These are phyloP conservation scores for Crematogaster levior DNA, from an alignment of 2,888 invertebrate genomes.

Conservation along the genomic window DNA sequence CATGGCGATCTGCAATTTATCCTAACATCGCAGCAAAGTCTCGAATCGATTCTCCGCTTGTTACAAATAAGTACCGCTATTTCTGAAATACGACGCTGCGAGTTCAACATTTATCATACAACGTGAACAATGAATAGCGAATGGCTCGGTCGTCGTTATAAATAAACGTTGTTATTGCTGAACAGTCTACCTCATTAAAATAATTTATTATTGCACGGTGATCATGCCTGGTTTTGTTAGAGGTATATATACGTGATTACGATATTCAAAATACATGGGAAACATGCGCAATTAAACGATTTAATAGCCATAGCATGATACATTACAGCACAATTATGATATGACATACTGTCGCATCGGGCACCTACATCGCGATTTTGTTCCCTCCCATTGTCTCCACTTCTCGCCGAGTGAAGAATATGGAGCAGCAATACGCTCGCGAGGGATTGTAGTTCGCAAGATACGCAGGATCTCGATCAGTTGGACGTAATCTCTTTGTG, in stretches of 20 bases:
- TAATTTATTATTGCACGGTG: conserved; percentile 30
- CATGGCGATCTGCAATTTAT: neutral
- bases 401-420: neutral
- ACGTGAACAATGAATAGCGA: neutral
- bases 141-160: conserved; percentile 3
- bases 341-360: conserved; percentile 37
- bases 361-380: conserved; percentile 16
- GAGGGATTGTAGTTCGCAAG: conserved; percentile 17
- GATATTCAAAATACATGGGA: conserved; percentile 39
- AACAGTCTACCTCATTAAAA: conserved; percentile 16
- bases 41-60: neutral
- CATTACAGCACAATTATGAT: conserved; percentile 38
- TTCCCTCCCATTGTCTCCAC: neutral
- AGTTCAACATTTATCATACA: conserved; percentile 1
- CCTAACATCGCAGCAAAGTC: neutral
- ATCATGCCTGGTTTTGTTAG: neutral
- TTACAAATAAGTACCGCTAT: neutral
- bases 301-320: conserved; percentile 55
- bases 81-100: neutral
- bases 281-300: conserved; percentile 52
- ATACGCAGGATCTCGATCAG: conserved; percentile 33
- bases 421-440: conserved; percentile 5
- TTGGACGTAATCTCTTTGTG: conserved; percentile 56
- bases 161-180: neutral
- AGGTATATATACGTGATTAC: conserved; percentile 19